Evolutionary conservation across 2,113 vertebrate species (phyloP).

Genomic region (Podiceps cristatus): DNA sequence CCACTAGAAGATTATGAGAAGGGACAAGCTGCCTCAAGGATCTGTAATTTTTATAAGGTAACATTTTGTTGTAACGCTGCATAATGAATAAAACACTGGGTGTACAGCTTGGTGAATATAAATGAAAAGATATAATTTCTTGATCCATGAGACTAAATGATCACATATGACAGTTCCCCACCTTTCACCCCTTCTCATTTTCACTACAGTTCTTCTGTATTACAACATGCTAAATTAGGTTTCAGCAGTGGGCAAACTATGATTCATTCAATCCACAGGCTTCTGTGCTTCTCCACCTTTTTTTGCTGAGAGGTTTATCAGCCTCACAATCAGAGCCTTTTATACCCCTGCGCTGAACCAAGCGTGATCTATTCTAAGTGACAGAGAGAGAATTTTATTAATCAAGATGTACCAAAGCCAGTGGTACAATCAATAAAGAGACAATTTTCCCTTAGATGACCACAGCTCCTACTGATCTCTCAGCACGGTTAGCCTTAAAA

Average conservation of each 20-base stretch:
- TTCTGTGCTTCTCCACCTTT: background rate
- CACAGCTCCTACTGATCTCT: background rate
- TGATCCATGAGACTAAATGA: background rate
- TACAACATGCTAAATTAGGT: background rate
- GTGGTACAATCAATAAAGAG: background rate
- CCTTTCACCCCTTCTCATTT: background rate
- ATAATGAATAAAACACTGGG: background rate
- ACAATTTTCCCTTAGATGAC: background rate
- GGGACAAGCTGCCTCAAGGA: background rate
- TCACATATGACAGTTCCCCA: background rate
- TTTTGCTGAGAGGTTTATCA: background rate
- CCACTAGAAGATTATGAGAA: background rate
- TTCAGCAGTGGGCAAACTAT: background rate
- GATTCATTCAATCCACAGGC: background rate
- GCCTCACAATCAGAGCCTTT: background rate
- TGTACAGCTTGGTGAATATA: background rate
- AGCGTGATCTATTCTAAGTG: background rate
- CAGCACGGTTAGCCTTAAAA: background rate
- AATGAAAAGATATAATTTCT: constrained; percentile 1
- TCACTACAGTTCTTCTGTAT: background rate
- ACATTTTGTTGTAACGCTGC: background rate
- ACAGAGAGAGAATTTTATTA: background rate
- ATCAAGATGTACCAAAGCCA: background rate
- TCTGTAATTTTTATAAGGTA: constrained; percentile 25
- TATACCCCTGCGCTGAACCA: background rate